Evolutionary conservation across 2,888 invertebrate genomes (phyloP).

Genomic region (Drosophila peninsularis): DNA sequence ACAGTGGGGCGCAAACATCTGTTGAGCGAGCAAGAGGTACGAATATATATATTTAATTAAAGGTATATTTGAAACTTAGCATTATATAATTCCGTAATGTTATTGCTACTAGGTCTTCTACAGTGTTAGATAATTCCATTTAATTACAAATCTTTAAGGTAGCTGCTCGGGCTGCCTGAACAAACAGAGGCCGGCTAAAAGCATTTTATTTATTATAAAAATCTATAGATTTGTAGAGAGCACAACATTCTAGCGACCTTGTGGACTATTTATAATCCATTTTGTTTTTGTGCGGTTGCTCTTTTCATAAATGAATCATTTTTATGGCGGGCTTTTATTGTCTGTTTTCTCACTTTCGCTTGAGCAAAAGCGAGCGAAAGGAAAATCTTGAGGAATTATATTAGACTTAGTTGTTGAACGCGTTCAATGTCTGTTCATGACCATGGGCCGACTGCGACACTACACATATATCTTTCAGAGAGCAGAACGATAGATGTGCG

Average conservation of each 20-base stretch:
- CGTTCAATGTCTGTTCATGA: slow-evolving; percentile 67
- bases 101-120: neutral
- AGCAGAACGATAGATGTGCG: neutral
- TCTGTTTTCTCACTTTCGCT: slow-evolving; percentile 58
- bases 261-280: slow-evolving; percentile 63
- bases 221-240: slow-evolving; percentile 38
- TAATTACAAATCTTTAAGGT: slow-evolving; percentile 27
- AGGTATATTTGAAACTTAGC: neutral
- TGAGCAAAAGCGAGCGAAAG: slow-evolving; percentile 43
- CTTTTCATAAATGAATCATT: slow-evolving; percentile 63
- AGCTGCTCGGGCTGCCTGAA: slow-evolving; percentile 15
- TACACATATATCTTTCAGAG: neutral
- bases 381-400: slow-evolving; percentile 29
- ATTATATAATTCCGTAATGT: neutral
- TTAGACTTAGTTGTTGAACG: slow-evolving; percentile 57
- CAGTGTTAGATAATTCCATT: slow-evolving; percentile 22
- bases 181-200: slow-evolving; percentile 13
- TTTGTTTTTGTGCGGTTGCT: slow-evolving; percentile 36
- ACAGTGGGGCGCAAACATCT: slow-evolving; percentile 54
- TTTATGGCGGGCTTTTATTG: slow-evolving; percentile 40
- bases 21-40: neutral
- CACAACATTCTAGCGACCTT: slow-evolving; percentile 61
- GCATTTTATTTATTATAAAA: slow-evolving; percentile 33
- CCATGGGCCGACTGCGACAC: slow-evolving; percentile 30
- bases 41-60: neutral